A percentile compares a stretch with the other conserved stretches of the same genome.
phyloP scores from a whole-genome alignment of 2,797 vertebrate species.

The Xerus rutilus region DNA sequence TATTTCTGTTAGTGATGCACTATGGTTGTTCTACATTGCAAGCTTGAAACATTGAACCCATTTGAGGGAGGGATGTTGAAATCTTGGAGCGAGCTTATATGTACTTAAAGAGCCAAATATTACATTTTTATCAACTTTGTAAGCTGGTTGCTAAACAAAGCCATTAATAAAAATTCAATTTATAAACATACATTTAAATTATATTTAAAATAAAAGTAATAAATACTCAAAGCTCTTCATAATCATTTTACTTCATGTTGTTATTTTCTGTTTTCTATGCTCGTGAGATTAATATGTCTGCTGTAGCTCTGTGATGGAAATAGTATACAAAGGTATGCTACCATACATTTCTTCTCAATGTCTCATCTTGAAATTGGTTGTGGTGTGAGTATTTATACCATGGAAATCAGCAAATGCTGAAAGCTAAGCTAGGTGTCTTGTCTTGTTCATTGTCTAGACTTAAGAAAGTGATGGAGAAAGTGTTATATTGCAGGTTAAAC shows the following conservation, averaged over 20 bases:
- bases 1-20: background rate
- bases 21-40: background rate
- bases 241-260: conserved; percentile 33
- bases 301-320: background rate
- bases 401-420: background rate
- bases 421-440: background rate
- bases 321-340: background rate
- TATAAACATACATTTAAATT: conserved; percentile 26
- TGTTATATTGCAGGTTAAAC: conserved; percentile 33
- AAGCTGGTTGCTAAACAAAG: conserved; percentile 26
- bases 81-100: background rate
- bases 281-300: background rate
- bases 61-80: background rate
- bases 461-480: conserved; percentile 25
- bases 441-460: conserved; percentile 59
- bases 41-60: background rate
- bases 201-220: conserved; percentile 59
- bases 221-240: background rate
- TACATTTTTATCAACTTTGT: conserved; percentile 45
- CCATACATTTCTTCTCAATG: background rate
- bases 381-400: background rate
- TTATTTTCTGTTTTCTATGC: background rate
- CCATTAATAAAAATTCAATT: conserved; percentile 54
- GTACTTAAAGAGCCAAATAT: background rate
- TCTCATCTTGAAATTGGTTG: conserved; percentile 35